Evolutionary conservation across 1,140 invertebrate species (phyloP).

Genomic region (Dendroctonus valens): DNA sequence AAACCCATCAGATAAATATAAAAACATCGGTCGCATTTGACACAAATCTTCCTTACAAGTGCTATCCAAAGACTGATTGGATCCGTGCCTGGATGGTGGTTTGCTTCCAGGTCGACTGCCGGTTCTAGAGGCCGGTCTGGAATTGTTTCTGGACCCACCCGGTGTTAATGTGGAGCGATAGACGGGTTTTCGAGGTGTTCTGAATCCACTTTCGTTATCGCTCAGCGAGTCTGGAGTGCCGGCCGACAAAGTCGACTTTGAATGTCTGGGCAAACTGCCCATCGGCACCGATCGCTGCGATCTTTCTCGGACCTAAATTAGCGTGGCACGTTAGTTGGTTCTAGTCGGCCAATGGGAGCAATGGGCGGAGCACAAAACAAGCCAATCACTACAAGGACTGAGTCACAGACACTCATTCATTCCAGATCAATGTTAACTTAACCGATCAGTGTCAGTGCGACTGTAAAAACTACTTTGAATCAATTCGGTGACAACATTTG

Average conservation of each 20-base stretch:
- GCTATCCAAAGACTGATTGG: conserved; percentile 86
- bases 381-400: not conserved
- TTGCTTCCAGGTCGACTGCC: conserved; percentile 81
- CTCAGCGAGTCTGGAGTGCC: conserved; percentile 85
- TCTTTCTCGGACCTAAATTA: conserved; percentile 78
- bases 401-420: not conserved
- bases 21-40: too few relatives aligned
- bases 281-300: conserved; percentile 77
- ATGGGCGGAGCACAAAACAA: too few relatives aligned
- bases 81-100: conserved; percentile 89
- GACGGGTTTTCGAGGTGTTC: conserved; percentile 62
- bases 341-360: too few relatives aligned
- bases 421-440: too few relatives aligned
- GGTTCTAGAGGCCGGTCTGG: conserved; percentile 73
- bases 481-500: too few relatives aligned
- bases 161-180: conserved; percentile 59
- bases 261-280: conserved; percentile 58
- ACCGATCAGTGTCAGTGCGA: too few relatives aligned
- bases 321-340: not conserved
- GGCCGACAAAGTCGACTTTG: conserved; percentile 71
- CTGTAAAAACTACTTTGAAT: too few relatives aligned
- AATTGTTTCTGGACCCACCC: conserved; percentile 68
- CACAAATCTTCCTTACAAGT: conserved; percentile 61
- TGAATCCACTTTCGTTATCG: conserved; percentile 75
- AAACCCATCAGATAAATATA: not conserved